Evolutionary conservation across 1,140 invertebrate species (phyloP).

Genomic region (Periplaneta americana): DNA sequence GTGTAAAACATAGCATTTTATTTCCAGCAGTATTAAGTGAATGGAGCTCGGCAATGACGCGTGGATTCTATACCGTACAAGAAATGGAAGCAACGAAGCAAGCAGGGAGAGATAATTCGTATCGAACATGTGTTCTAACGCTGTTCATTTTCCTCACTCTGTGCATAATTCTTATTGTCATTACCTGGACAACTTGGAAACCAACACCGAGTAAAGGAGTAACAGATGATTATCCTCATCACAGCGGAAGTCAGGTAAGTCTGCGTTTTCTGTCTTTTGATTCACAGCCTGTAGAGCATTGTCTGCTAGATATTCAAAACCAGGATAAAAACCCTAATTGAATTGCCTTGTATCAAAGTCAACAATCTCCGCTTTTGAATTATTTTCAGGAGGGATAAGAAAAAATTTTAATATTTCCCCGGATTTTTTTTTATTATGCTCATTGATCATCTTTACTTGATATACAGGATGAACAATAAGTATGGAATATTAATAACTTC

Average conservation of each 20-base stretch:
- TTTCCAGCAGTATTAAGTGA: background rate
- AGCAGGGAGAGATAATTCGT: conserved; percentile 26
- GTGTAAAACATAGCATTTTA: too few species aligned
- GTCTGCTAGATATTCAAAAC: too few species aligned
- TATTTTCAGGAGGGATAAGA: too few species aligned
- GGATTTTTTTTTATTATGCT: too few species aligned
- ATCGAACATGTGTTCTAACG: conserved; percentile 24
- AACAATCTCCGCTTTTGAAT: too few species aligned
- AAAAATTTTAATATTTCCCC: too few species aligned
- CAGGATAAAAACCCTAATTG: too few species aligned
- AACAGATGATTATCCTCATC: background rate
- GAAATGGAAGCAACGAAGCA: conserved; percentile 10
- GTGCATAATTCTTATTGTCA: conserved; percentile 26
- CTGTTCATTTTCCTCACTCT: conserved; percentile 30
- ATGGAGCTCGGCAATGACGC: background rate
- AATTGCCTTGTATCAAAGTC: too few species aligned
- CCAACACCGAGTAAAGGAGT: background rate
- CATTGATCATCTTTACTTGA: too few species aligned
- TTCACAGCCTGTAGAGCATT: too few species aligned
- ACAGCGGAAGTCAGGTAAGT: background rate
- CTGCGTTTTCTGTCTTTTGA: background rate
- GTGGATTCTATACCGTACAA: background rate
- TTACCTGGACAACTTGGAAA: conserved; percentile 8
- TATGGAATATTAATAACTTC: too few species aligned
- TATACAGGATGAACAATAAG: too few species aligned